Evolutionary conservation across 2,888 invertebrate genomes (phyloP).

Genomic region (Anarsia innoxiella): DNA sequence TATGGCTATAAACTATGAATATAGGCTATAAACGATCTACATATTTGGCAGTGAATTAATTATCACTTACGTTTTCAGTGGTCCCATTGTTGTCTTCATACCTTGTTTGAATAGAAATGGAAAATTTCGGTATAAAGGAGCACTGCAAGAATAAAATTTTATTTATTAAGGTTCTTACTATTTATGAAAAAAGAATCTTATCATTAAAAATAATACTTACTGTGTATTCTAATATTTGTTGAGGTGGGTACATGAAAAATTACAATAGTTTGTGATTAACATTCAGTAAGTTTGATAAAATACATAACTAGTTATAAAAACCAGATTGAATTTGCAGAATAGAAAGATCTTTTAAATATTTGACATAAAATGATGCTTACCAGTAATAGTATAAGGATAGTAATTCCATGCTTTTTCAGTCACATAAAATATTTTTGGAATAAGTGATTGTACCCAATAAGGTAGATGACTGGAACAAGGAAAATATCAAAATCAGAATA

Average conservation of each 20-base stretch:
- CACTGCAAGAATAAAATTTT: slow-evolving; percentile 78
- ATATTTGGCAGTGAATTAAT: too few species aligned
- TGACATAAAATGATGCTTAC: slow-evolving; percentile 60
- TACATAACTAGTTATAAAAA: slow-evolving; percentile 5
- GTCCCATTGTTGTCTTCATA: slow-evolving; percentile 93
- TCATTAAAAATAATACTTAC: slow-evolving; percentile 76
- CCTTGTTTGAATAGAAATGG: slow-evolving; percentile 89
- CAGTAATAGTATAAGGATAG: slow-evolving; percentile 92
- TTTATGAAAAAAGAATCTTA: too few species aligned
- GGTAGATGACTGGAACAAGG: slow-evolving; percentile 84
- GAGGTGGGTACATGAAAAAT: slow-evolving; percentile 38
- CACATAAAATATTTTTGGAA: slow-evolving; percentile 93
- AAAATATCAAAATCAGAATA: slow-evolving; percentile 10
- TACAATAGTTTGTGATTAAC: slow-evolving; percentile 18
- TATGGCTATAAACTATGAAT: too few species aligned
- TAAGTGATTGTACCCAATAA: slow-evolving; percentile 90
- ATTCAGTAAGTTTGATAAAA: slow-evolving; percentile 1
- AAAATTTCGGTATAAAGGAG: slow-evolving; percentile 91
- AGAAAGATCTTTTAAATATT: neutral
- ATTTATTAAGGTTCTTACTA: too few species aligned
- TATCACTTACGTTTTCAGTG: slow-evolving; percentile 86
- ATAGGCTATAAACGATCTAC: too few species aligned
- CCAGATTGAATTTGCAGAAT: slow-evolving; percentile 1
- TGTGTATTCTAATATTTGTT: slow-evolving; percentile 78
- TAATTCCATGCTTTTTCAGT: slow-evolving; percentile 97